Percentiles rank a stretch among this genome's conserved stretches.
Evolutionary conservation across 2,888 invertebrate species (phyloP).

Genomic region (Syrista parreyssii): DNA sequence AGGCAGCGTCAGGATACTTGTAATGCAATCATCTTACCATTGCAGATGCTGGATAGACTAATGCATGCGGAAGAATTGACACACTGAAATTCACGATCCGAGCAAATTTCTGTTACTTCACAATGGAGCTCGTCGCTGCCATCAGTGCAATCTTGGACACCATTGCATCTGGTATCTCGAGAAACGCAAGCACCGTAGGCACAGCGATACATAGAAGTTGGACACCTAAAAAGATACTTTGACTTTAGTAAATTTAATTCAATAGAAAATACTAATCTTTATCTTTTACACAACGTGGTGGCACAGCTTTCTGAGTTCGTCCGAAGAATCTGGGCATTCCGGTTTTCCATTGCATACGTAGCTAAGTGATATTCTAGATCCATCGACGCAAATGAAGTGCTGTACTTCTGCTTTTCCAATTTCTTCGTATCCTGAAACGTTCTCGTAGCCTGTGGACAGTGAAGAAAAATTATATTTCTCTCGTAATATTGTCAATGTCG

Average conservation of each 20-base stretch:
- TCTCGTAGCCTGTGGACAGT: constrained; percentile 8
- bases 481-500: constrained; percentile 11
- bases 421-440: neutral
- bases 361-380: constrained; percentile 60
- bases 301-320: constrained; percentile 68
- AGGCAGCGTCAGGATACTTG: neutral
- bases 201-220: constrained; percentile 41
- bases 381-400: constrained; percentile 46
- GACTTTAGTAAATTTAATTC: neutral
- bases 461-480: constrained; percentile 10
- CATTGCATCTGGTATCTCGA: constrained; percentile 42
- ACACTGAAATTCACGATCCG: constrained; percentile 42
- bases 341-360: constrained; percentile 70
- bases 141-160: constrained; percentile 44
- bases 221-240: constrained; percentile 37
- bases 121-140: constrained; percentile 51
- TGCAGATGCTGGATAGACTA: constrained; percentile 37
- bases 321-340: constrained; percentile 74
- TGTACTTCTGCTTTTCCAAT: neutral
- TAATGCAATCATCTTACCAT: constrained; percentile 33
- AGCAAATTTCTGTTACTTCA: constrained; percentile 33
- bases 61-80: constrained; percentile 38
- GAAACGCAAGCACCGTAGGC: constrained; percentile 50
- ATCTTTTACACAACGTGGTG: constrained; percentile 41
- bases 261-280: neutral